These are phyloP conservation scores for Geococcyx californianus DNA, from an alignment of 2,113 vertebrate species.

Conservation along the genomic window DNA sequence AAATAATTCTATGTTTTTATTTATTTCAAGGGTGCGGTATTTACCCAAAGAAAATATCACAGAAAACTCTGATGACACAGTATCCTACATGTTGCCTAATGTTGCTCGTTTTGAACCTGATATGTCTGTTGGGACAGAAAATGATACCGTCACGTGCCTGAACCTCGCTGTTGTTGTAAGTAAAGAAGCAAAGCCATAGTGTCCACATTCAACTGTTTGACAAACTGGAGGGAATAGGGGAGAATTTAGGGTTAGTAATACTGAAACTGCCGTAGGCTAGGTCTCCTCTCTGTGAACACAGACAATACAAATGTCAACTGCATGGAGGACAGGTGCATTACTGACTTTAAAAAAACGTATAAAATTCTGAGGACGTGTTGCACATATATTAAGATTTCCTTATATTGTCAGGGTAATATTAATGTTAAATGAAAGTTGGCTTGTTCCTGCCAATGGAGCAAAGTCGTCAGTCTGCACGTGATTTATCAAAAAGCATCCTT, in stretches of 20 bases:
- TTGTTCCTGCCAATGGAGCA: not conserved
- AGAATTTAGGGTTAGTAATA: not conserved
- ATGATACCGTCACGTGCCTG: constrained; percentile 81
- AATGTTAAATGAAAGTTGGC: not conserved
- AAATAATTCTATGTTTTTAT: not conserved
- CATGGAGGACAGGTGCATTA: not conserved
- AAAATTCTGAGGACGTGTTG: not conserved
- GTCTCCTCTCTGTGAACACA: not conserved
- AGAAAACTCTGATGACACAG: constrained; percentile 66
- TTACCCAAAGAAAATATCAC: constrained; percentile 86
- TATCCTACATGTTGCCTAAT: constrained; percentile 80
- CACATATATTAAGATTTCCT: not conserved
- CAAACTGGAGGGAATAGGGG: not conserved
- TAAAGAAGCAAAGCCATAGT: not conserved
- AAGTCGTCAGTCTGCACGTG: not conserved
- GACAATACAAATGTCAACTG: not conserved
- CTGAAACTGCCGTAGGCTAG: not conserved
- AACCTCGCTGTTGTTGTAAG: constrained; percentile 92
- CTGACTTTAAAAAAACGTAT: not conserved
- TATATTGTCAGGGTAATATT: not conserved
- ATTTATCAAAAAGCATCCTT: not conserved
- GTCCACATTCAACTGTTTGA: not conserved
- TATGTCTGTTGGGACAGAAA: constrained; percentile 85
- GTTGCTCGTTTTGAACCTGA: constrained; percentile 82
- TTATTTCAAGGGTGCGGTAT: constrained; percentile 83